Evolutionary conservation across 2,888 invertebrate species (phyloP), one percentile per base, ranked within the genome.

Genomic region (Drosophila kokeensis): DNA sequence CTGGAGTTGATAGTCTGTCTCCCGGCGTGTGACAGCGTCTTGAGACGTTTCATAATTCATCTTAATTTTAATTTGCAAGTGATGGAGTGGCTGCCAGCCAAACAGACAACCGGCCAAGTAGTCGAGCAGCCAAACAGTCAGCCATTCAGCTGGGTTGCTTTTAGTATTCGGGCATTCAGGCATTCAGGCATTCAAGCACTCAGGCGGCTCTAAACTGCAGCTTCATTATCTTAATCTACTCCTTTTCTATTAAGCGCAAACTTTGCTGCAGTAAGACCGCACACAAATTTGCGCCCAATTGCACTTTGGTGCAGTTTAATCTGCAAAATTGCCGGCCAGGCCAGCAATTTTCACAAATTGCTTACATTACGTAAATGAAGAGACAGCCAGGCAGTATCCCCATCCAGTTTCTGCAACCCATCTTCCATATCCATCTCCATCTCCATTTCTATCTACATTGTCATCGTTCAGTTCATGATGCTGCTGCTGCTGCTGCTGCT

Each of bases 171-270:
- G 58, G 59, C 80, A 45, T 24, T 42, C 21, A 42, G 34, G 34
- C 34, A 36, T 13, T 36, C 15, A 36, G 21, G 64, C 72, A 82
- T 64, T 61, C 69, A 62, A 60, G 61, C 80, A 70, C 67, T 69
- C 73, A 61, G 55, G 60, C 79, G 66, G 63, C 69, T 77, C 83
- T 79, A 86, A 89, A 73, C 84, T 84, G 79, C 82, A 84, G 84
- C 89, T 86, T 86, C 85, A 86, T 86, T 86, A 86, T 89, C 85
- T 89, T 86, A 86, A 86, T 86, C 89, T 87, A 86, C 89, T 85
- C 64, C 79, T 79, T 83, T 86, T 54, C 24, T 55, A 55, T 79
- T 79, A 67, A 79, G 76, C 64, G 65, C 68, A 75, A 75, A 78
- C 61, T 78, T 78, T 73, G 32, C 63, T 63, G 58, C 61, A 71